Conservation (phyloP, 2,888 invertebrate genomes). For the Agrotis puta region DNA sequence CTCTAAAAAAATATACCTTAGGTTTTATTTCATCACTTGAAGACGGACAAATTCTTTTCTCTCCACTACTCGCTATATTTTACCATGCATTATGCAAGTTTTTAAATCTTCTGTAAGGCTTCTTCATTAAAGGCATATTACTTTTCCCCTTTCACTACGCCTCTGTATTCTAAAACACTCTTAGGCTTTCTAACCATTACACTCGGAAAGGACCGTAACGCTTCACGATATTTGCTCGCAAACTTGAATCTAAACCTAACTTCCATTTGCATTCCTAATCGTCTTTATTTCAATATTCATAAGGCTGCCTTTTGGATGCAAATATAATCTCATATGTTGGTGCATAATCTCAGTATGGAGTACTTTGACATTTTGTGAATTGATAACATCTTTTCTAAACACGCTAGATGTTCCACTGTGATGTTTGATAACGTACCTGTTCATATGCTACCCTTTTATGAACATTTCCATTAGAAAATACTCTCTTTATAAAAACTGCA, state of each 20-base stretch:
- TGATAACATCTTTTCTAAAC: slow-evolving; percentile 67
- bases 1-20: too few species aligned
- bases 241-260: slow-evolving; percentile 66
- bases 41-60: background rate
- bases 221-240: slow-evolving; percentile 70
- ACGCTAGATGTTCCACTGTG: slow-evolving; percentile 50
- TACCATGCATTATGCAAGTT: background rate
- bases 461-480: background rate
- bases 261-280: slow-evolving; percentile 49
- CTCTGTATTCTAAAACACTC: slow-evolving; percentile 35
- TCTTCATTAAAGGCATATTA: background rate
- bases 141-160: background rate
- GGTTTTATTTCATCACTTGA: too few species aligned
- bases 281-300: slow-evolving; percentile 44
- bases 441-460: slow-evolving; percentile 19
- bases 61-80: background rate
- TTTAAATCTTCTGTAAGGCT: background rate
- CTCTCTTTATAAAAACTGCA: background rate
- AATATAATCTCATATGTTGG: slow-evolving; percentile 24
- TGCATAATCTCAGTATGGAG: slow-evolving; percentile 57
- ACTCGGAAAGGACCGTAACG: slow-evolving; percentile 68
- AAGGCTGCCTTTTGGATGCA: slow-evolving; percentile 43
- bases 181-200: slow-evolving; percentile 66
- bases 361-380: slow-evolving; percentile 70
- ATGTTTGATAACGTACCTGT: slow-evolving; percentile 38